Percentiles rank a stretch among this genome's conserved stretches.
Conservation (phyloP, 2,113 vertebrate species). For the Lamprologus sp. region DNA sequence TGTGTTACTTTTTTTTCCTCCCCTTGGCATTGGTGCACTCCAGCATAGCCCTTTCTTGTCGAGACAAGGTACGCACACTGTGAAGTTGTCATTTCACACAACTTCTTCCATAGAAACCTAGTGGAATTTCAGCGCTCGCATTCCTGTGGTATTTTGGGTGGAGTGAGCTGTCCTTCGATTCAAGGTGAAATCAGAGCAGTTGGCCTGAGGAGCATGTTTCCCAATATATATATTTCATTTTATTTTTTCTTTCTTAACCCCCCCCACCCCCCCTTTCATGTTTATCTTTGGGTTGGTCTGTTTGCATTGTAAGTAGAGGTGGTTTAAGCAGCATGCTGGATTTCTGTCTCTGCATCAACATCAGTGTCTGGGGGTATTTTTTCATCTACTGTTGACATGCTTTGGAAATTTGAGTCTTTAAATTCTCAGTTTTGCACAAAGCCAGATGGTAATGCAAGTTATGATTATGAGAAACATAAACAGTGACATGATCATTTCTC, state of each 20-base stretch:
- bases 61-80: slow-evolving; percentile 24
- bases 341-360: background rate
- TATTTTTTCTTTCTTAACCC: background rate
- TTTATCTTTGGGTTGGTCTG: background rate
- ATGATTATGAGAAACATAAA: background rate
- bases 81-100: background rate
- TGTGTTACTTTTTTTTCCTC: background rate
- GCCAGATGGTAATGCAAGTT: background rate
- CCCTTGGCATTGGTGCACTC: slow-evolving; percentile 40
- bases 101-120: background rate
- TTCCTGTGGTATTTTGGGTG: slow-evolving; percentile 50
- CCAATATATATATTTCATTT: background rate
- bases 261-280: rapidly evolving
- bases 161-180: background rate
- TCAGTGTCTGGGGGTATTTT: background rate
- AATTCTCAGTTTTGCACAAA: background rate
- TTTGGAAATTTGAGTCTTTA: background rate
- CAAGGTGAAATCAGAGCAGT: slow-evolving; percentile 49
- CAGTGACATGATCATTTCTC: background rate
- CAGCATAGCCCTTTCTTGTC: slow-evolving; percentile 36
- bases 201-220: slow-evolving; percentile 38
- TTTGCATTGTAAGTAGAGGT: background rate
- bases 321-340: slow-evolving; percentile 7
- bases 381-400: background rate
- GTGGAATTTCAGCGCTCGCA: slow-evolving; percentile 14